phyloP scores from a whole-genome alignment of 2,888 invertebrate species.

The Schrankia costaestrigalis region DNA sequence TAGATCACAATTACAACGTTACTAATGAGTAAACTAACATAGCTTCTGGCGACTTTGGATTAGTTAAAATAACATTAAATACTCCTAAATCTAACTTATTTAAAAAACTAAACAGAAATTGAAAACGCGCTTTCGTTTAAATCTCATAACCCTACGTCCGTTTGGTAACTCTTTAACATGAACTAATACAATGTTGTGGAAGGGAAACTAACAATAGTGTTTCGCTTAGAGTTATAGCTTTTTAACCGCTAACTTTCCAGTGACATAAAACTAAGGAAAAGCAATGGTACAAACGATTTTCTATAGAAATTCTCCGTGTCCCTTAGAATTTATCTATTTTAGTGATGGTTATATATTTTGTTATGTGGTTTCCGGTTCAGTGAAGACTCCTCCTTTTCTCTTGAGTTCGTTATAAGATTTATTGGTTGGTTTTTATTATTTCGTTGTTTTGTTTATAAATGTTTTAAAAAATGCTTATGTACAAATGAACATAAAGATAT shows the following conservation, averaged over 20 bases:
- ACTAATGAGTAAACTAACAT: too few relatives aligned
- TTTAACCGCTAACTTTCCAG: conserved; percentile 32
- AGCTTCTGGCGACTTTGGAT: too few relatives aligned
- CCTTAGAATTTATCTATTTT: conserved; percentile 15
- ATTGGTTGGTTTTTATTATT: too few relatives aligned
- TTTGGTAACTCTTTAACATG: conserved; percentile 6
- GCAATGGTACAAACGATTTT: conserved; percentile 16
- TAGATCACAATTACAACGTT: too few relatives aligned
- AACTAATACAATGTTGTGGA: conserved; percentile 9
- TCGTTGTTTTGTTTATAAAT: too few relatives aligned
- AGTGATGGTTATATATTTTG: conserved; percentile 1
- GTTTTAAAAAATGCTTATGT: too few relatives aligned
- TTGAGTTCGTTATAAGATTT: neutral
- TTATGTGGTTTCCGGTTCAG: conserved; percentile 10
- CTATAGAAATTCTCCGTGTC: conserved; percentile 15
- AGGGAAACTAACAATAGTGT: conserved; percentile 21
- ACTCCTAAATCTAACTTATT: too few relatives aligned
- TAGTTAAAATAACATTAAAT: too few relatives aligned
- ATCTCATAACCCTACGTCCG: conserved; percentile 6
- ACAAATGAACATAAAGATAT: too few relatives aligned
- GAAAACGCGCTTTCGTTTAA: too few relatives aligned
- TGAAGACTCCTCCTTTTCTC: conserved; percentile 1
- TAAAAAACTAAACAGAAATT: too few relatives aligned
- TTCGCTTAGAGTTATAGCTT: conserved; percentile 17
- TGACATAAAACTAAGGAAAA: conserved; percentile 35